Base-by-base conservation (phyloP, 1,140 invertebrate genomes). In the Drosophila aff. region DNA sequence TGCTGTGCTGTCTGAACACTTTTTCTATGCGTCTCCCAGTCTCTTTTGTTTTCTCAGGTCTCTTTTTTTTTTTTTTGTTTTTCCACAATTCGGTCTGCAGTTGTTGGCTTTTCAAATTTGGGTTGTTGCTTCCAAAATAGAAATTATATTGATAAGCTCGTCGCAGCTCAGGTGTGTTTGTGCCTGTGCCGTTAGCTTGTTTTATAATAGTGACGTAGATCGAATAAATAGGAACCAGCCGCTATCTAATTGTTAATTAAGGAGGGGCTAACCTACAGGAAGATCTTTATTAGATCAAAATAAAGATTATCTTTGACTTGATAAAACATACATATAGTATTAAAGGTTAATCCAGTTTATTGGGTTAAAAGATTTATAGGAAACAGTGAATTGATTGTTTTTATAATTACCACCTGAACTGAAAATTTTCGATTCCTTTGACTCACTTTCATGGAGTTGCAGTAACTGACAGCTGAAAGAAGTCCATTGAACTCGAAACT, bases 141-240 rank as follows among this genome's bases (percentile, higher is more conserved):
- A 82, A 86, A 76, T 79, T 79, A 76, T 82, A 79, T 82, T 86
- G 83, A 86, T 86, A 86, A 86, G 75, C 66, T 60, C 21, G 46
- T 41, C 28, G 23, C 7, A n/a, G 33, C 52, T 47, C 66, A 66
- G 63, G 67, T 68, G 41, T 55, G 31, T 46, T 33, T 8, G 23
- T 40, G 23, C 23, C 33, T 13, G n/a, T 31, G 63, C 33, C 57
- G 61, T 79, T 79, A 82, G 47, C 72, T 67, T 58, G 57, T 65
- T 77, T 81, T 84, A 69, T 55, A 84, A 60, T 68, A 62, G 57
- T 84, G 82, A 84, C 82, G 82, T 84, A 73, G 44, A 67, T 31
- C 46, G 21, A 16, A 49, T 76, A 78, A 75, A 60, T 38, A 23
- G 80, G 52, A 43, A 58, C 55, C 26, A 44, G 75, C 36, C 63